These are phyloP conservation scores for Platycheirus albimanus DNA, from an alignment of 2,888 invertebrate genomes.

Conservation along the genomic window DNA sequence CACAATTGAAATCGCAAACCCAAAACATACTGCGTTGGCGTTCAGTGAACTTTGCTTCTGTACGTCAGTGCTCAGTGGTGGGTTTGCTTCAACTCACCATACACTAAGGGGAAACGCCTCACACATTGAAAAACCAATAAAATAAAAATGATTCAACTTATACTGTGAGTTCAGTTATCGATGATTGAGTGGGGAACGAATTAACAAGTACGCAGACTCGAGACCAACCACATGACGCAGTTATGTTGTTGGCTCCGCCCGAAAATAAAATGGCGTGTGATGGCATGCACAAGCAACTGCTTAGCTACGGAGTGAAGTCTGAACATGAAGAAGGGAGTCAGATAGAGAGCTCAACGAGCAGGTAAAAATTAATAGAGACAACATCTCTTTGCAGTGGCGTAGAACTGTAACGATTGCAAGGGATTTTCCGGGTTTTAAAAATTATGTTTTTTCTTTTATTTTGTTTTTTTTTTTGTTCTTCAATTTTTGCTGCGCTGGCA, in stretches of 20 bases:
- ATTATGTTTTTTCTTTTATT: constrained; percentile 37
- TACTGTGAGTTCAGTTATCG: background rate
- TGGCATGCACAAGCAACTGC: constrained; percentile 22
- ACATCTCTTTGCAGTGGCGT: constrained; percentile 62
- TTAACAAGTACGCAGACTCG: constrained; percentile 60
- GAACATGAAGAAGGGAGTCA: constrained; percentile 19
- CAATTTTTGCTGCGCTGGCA: constrained; percentile 10
- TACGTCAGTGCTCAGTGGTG: constrained; percentile 13
- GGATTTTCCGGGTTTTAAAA: constrained; percentile 65
- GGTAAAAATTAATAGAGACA: constrained; percentile 10
- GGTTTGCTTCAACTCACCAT: constrained; percentile 41
- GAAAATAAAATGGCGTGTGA: constrained; percentile 82
- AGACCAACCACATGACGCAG: constrained; percentile 67
- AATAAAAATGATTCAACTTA: too few species aligned
- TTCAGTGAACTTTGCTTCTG: constrained; percentile 61
- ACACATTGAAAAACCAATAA: constrained; percentile 12
- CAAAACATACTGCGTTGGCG: constrained; percentile 66
- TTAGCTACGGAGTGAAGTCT: too few species aligned
- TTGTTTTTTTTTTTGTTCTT: background rate
- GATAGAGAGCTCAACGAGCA: constrained; percentile 13
- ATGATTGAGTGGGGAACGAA: constrained; percentile 62
- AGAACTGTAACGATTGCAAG: constrained; percentile 55
- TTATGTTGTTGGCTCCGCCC: constrained; percentile 78
- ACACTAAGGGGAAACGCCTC: constrained; percentile 47
- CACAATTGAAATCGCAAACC: constrained; percentile 35